Percentiles rank a stretch among this genome's conserved stretches.
phyloP scores from a whole-genome alignment of 2,113 vertebrate species.

The Neolamprologus variostigma region DNA sequence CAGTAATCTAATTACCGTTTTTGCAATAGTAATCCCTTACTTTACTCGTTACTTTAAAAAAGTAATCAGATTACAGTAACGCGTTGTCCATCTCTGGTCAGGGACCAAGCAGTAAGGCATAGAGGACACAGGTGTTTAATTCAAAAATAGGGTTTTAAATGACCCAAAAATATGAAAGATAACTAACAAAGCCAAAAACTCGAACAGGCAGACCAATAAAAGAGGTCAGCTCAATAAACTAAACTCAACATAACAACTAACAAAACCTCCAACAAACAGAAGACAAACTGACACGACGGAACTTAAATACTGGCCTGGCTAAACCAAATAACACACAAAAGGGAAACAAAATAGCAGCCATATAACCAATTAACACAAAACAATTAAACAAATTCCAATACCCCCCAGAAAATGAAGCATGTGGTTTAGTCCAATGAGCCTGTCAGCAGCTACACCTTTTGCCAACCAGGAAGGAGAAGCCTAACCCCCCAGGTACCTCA shows the following conservation, averaged over 20 bases:
- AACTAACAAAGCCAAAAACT: not conserved
- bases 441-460: not conserved
- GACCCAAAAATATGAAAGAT: not conserved
- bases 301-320: not conserved
- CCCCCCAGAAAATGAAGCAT: not conserved
- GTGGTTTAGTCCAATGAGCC: not conserved
- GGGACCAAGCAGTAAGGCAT: not conserved
- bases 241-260: not conserved
- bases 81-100: not conserved
- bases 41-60: too few relatives aligned
- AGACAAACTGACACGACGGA: not conserved
- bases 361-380: not conserved
- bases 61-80: too few relatives aligned
- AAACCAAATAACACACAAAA: not conserved
- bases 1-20: too few relatives aligned
- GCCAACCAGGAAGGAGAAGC: not conserved
- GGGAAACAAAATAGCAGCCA: not conserved
- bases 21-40: too few relatives aligned
- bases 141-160: not conserved
- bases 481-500: not conserved
- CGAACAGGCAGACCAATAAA: rapidly evolving
- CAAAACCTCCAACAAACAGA: not conserved
- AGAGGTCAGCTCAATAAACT: not conserved
- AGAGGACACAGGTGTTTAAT: not conserved
- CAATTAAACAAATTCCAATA: not conserved